Percentiles rank a stretch among this genome's conserved stretches.
These are phyloP conservation scores for Asteroscopus sphinx DNA, from an alignment of 2,888 invertebrate genomes.

Conservation along the genomic window DNA sequence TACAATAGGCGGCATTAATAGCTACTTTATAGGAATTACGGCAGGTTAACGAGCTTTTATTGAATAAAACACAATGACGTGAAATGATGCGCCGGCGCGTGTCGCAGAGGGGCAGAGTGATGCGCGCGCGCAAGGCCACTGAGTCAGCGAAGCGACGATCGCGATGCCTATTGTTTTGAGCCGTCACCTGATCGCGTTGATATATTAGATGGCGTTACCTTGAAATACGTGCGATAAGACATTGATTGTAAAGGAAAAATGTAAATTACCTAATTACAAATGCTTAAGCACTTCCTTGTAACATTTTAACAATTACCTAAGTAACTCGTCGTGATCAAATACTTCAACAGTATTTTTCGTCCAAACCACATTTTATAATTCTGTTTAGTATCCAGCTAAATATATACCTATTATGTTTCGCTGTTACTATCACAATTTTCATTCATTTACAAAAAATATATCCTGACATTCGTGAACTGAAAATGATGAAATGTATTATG, in stretches of 20 bases:
- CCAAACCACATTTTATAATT: no score
- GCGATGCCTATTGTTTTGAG: slow-evolving; percentile 52
- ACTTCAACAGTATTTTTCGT: no score
- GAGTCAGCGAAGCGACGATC: slow-evolving; percentile 56
- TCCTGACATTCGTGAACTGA: slow-evolving; percentile 9
- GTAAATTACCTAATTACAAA: background rate
- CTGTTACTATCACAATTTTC: background rate
- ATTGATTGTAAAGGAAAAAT: slow-evolving; percentile 6
- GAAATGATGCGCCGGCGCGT: slow-evolving; percentile 55
- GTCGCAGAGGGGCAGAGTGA: slow-evolving; percentile 12
- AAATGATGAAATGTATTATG: background rate
- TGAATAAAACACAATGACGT: slow-evolving; percentile 59
- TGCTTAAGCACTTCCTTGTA: no score
- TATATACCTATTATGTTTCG: no score
- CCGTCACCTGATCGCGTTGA: slow-evolving; percentile 47
- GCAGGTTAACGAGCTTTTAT: slow-evolving; percentile 60
- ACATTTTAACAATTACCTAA: no score
- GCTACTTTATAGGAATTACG: slow-evolving; percentile 56
- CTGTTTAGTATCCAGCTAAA: no score
- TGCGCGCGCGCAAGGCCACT: slow-evolving; percentile 57
- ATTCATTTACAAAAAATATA: slow-evolving; percentile 1
- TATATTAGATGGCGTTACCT: slow-evolving; percentile 29
- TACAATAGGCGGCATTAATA: slow-evolving; percentile 60
- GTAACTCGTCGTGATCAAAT: no score
- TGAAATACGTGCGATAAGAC: slow-evolving; percentile 27